Evolutionary conservation across 2,888 invertebrate species (phyloP).

Genomic region (Hyposoter didymator): DNA sequence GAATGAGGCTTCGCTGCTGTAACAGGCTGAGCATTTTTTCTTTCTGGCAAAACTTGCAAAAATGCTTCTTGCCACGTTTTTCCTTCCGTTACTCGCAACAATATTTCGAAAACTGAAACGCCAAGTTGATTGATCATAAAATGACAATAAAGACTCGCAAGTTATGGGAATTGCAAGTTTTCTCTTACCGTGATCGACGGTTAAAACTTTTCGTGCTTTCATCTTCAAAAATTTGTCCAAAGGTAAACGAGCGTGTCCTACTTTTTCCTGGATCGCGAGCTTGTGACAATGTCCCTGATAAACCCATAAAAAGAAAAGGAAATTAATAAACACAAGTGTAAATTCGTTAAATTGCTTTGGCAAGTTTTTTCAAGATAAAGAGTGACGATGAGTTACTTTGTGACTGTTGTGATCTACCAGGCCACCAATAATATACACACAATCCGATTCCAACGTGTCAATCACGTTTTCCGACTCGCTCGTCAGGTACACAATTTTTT

Average conservation of each 20-base stretch:
- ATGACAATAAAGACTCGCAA: background rate
- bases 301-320: conserved; percentile 27
- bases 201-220: conserved; percentile 96
- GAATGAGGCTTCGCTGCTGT: conserved; percentile 60
- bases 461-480: conserved; percentile 97
- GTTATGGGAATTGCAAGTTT: conserved; percentile 1
- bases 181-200: conserved; percentile 95
- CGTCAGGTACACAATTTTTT: conserved; percentile 94
- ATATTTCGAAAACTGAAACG: conserved; percentile 91
- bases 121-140: background rate
- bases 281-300: conserved; percentile 92
- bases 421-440: conserved; percentile 97
- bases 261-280: conserved; percentile 91
- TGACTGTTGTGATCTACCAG: conserved; percentile 98
- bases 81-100: conserved; percentile 91
- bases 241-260: conserved; percentile 94
- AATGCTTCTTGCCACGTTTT: conserved; percentile 92
- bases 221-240: conserved; percentile 95
- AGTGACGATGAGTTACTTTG: conserved; percentile 86
- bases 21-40: conserved; percentile 89
- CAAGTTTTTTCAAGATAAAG: background rate
- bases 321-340: conserved; percentile 10
- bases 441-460: conserved; percentile 89
- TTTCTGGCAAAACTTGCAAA: conserved; percentile 90
- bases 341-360: background rate